Conservation (phyloP, 2,797 vertebrate genomes). For the Lagodon rhomboides region DNA sequence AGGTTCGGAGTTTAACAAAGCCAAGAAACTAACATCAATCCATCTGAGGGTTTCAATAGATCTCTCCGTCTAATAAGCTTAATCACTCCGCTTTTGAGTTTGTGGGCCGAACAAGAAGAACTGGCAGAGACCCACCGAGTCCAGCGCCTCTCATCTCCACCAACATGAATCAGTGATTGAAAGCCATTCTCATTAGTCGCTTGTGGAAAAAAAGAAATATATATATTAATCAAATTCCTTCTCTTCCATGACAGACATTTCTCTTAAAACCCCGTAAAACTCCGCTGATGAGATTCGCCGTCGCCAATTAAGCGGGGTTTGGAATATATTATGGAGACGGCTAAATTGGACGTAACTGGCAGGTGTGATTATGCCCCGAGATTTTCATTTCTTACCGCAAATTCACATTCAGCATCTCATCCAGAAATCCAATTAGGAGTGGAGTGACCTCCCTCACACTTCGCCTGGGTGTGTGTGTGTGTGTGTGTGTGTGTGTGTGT, state of each 20-base stretch:
- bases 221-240: conserved; percentile 44
- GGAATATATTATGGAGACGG: conserved; percentile 53
- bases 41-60: conserved; percentile 31
- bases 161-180: conserved; percentile 55
- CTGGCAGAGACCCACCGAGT: conserved; percentile 31
- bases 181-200: conserved; percentile 65
- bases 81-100: conserved; percentile 47
- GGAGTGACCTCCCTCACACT: conserved; percentile 45
- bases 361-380: conserved; percentile 61
- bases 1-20: conserved; percentile 41
- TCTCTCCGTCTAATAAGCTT: conserved; percentile 34
- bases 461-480: background rate
- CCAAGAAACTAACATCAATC: conserved; percentile 47
- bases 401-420: conserved; percentile 54
- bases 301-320: conserved; percentile 60
- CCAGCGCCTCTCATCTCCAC: conserved; percentile 19
- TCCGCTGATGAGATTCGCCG: conserved; percentile 64
- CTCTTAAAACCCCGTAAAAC: conserved; percentile 68
- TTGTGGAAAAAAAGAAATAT: background rate
- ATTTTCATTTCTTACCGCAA: conserved; percentile 55
- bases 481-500: conserved; percentile 11
- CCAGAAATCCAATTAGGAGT: conserved; percentile 69
- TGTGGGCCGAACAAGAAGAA: conserved; percentile 35
- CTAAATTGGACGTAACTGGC: conserved; percentile 62
- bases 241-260: conserved; percentile 53